Conservation (phyloP, 2,888 invertebrate genomes). For the Venusia cambrica region DNA sequence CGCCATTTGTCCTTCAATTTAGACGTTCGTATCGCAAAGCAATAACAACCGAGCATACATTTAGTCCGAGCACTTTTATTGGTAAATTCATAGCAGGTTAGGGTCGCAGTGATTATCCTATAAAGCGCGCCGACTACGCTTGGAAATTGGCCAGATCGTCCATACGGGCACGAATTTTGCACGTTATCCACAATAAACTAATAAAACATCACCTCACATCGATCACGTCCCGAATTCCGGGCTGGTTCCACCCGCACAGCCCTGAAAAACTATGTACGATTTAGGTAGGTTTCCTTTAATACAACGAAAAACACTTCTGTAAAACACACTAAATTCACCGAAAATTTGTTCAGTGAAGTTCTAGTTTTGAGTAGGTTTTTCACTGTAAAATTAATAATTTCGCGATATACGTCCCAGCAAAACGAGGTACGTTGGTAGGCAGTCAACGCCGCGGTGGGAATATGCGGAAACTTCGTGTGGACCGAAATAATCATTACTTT, state of each 20-base stretch:
- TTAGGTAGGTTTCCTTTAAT: conserved; percentile 19
- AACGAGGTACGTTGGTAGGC: conserved; percentile 61
- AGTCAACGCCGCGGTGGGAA: conserved; percentile 66
- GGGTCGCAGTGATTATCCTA: conserved; percentile 42
- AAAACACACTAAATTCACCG: conserved; percentile 4
- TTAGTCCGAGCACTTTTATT: conserved; percentile 40
- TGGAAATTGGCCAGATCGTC: conserved; percentile 50
- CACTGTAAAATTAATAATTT: conserved; percentile 36
- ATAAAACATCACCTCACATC: conserved; percentile 19
- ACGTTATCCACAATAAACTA: conserved; percentile 22
- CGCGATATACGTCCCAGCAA: conserved; percentile 66
- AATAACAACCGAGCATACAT: conserved; percentile 43
- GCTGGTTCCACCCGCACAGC: conserved; percentile 42
- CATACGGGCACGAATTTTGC: conserved; percentile 25
- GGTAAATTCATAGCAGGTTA: conserved; percentile 58
- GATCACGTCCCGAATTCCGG: conserved; percentile 18
- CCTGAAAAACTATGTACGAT: conserved; percentile 49
- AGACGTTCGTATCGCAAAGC: conserved; percentile 44
- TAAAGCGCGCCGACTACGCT: conserved; percentile 35
- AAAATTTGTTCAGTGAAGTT: conserved; percentile 19
- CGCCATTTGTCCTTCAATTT: conserved; percentile 67
- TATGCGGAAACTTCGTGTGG: conserved; percentile 69
- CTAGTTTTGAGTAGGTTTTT: conserved; percentile 22
- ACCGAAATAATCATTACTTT: conserved; percentile 82
- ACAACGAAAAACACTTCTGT: conserved; percentile 3